phyloP scores from a whole-genome alignment of 1,140 invertebrate species.

The Ylistrum balloti region DNA sequence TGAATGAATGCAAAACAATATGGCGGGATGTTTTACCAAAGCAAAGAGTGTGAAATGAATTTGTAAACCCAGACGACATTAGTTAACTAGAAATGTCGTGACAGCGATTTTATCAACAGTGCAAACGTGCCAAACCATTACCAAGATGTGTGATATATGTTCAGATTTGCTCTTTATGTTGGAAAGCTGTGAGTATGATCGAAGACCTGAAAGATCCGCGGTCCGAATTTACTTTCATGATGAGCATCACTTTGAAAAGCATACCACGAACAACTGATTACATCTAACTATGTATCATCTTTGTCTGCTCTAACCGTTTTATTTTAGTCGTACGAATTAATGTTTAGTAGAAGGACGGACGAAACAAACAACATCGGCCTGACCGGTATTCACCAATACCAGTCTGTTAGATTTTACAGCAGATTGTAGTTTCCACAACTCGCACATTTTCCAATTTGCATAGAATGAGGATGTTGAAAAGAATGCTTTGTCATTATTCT shows the following conservation, averaged over 20 bases:
- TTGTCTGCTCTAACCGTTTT: no score
- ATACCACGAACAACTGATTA: no score
- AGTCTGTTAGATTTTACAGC: no score
- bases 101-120: conserved; percentile 18
- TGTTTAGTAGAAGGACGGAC: no score
- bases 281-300: no score
- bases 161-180: conserved; percentile 79
- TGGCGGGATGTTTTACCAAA: conserved; percentile 48
- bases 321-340: no score
- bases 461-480: no score
- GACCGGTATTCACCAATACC: no score
- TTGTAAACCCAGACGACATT: neutral
- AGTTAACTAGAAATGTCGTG: conserved; percentile 2
- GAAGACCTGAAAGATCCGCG: neutral
- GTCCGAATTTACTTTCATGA: conserved; percentile 37
- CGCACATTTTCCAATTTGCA: no score
- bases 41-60: conserved; percentile 8
- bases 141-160: conserved; percentile 81
- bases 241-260: neutral
- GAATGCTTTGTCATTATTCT: no score
- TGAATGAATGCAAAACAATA: conserved; percentile 47
- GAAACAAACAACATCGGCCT: no score
- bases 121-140: conserved; percentile 29
- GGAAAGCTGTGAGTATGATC: conserved; percentile 78
- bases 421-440: no score